Evolutionary conservation across 2,888 invertebrate species (phyloP).

Genomic region (Drosophila acutilabella): DNA sequence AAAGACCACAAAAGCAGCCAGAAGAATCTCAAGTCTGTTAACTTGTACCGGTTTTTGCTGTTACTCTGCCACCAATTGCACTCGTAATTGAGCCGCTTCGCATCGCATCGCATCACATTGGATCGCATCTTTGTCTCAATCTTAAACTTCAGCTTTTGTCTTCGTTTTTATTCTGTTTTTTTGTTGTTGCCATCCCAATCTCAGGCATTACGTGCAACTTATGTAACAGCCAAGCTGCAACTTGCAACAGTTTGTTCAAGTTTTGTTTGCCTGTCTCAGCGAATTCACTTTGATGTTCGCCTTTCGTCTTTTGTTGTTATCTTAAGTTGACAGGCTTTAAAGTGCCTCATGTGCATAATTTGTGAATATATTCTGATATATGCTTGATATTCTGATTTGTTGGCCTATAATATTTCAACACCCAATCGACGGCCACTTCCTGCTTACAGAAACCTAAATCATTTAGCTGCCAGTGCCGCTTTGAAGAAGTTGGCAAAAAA

Average conservation of each 20-base stretch:
- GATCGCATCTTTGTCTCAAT: conserved; percentile 56
- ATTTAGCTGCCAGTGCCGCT: conserved; percentile 53
- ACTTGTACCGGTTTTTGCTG: conserved; percentile 76
- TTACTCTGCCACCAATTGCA: conserved; percentile 72
- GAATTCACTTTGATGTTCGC: conserved; percentile 59
- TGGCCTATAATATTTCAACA: conserved; percentile 72
- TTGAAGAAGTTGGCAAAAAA: conserved; percentile 43
- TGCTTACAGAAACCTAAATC: conserved; percentile 59
- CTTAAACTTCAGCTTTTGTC: conserved; percentile 25
- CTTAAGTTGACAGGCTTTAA: conserved; percentile 57
- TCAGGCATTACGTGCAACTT: conserved; percentile 60
- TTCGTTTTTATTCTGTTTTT: not conserved
- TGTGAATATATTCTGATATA: conserved; percentile 5
- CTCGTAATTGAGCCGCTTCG: conserved; percentile 70
- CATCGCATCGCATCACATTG: conserved; percentile 39
- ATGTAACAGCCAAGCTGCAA: conserved; percentile 63
- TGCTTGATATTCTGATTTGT: conserved; percentile 25
- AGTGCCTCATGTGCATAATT: conserved; percentile 55
- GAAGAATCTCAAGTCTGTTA: conserved; percentile 34
- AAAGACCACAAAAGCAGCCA: conserved; percentile 15
- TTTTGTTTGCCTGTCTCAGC: conserved; percentile 43
- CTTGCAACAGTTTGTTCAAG: conserved; percentile 34
- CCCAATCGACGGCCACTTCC: conserved; percentile 72
- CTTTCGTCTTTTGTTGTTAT: conserved; percentile 58
- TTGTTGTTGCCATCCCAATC: conserved; percentile 13